Evolutionary conservation across 2,113 vertebrate genomes (phyloP).

Genomic region (Taurulus bubalis): DNA sequence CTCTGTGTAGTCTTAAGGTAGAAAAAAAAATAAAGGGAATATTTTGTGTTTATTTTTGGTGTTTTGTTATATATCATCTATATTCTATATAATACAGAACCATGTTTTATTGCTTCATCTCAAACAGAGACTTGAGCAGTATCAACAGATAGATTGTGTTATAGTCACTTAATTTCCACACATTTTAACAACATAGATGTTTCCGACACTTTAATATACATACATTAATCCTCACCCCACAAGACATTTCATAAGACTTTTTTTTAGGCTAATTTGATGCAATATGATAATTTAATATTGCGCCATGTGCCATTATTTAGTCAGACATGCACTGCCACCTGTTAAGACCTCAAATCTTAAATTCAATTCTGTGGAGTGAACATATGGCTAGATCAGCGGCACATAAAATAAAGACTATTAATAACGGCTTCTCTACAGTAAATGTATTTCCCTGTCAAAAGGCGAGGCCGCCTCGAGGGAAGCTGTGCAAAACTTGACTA

Average conservation of each 20-base stretch:
- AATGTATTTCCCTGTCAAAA: conserved; percentile 27
- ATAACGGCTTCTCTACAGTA: conserved; percentile 26
- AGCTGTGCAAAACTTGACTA: conserved; percentile 23
- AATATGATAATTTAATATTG: conserved; percentile 43
- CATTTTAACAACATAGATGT: not conserved
- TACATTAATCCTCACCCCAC: conserved; percentile 7
- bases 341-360: conserved; percentile 19
- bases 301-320: conserved; percentile 35
- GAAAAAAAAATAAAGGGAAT: conserved; percentile 95
- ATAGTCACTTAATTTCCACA: not conserved
- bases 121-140: not conserved
- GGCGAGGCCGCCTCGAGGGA: conserved; percentile 5
- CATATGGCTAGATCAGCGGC: conserved; percentile 30
- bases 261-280: conserved; percentile 40
- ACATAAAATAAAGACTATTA: conserved; percentile 21
- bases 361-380: conserved; percentile 13
- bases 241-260: conserved; percentile 17
- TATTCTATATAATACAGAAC: not conserved
- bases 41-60: conserved; percentile 95
- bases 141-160: not conserved
- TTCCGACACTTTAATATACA: not conserved
- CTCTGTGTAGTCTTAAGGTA: conserved; percentile 96
- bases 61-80: conserved; percentile 29
- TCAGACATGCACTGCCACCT: conserved; percentile 41
- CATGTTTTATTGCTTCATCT: not conserved